phyloP scores from a whole-genome alignment of 2,888 invertebrate species.

The Leptogaster cylindrica region DNA sequence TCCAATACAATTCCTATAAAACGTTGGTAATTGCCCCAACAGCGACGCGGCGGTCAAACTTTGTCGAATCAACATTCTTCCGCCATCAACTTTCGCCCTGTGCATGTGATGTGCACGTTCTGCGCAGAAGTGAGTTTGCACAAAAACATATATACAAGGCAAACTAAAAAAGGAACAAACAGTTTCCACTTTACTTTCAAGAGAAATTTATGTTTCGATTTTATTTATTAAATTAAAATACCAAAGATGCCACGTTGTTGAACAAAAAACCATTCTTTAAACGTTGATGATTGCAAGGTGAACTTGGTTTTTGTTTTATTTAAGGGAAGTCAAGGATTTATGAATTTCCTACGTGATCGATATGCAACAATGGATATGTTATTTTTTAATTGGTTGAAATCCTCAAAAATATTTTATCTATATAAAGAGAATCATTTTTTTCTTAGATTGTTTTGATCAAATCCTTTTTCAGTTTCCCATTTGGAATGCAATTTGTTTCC shows the following conservation, averaged over 20 bases:
- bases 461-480: too few relatives aligned
- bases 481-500: too few relatives aligned
- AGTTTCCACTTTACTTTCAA: not conserved
- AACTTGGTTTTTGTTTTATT: too few relatives aligned
- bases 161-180: not conserved
- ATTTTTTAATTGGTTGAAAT: too few relatives aligned
- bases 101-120: not conserved
- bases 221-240: constrained; percentile 33
- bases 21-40: constrained; percentile 2
- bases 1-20: constrained; percentile 13
- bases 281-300: too few relatives aligned
- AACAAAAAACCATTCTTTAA: too few relatives aligned
- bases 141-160: not conserved
- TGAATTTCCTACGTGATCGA: too few relatives aligned
- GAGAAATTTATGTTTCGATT: constrained; percentile 33
- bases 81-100: not conserved
- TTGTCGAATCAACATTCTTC: constrained; percentile 7
- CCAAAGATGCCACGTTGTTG: constrained; percentile 18
- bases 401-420: too few relatives aligned
- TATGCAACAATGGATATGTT: too few relatives aligned
- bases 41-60: constrained; percentile 15
- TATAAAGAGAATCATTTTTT: too few relatives aligned
- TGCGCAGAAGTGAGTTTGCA: not conserved
- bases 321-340: too few relatives aligned
- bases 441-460: too few relatives aligned